Evolutionary conservation across 2,888 invertebrate genomes (phyloP).

Genomic region (Lycia hirtaria): DNA sequence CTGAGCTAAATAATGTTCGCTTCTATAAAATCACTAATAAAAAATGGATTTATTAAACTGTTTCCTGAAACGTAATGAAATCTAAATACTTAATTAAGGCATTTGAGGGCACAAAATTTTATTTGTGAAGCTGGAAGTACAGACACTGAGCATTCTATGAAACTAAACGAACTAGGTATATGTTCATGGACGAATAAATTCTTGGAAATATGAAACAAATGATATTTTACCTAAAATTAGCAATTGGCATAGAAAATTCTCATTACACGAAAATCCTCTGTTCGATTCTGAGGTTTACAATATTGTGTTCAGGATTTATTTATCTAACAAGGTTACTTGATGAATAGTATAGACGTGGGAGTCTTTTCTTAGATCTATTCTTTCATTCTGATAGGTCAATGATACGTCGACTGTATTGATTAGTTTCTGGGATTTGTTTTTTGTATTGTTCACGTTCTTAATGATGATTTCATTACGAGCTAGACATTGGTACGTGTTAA

Average conservation of each 20-base stretch:
- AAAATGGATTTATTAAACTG: too few relatives aligned
- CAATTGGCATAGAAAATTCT: background rate
- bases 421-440: slow-evolving; percentile 1
- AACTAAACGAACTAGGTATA: too few relatives aligned
- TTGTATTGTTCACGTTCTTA: background rate
- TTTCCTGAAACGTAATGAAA: too few relatives aligned
- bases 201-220: too few relatives aligned
- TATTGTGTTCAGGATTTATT: slow-evolving; percentile 62
- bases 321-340: slow-evolving; percentile 49
- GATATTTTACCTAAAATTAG: background rate
- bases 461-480: background rate
- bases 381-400: slow-evolving; percentile 8
- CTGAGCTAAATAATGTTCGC: too few relatives aligned
- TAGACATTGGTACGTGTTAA: background rate
- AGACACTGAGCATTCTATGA: too few relatives aligned
- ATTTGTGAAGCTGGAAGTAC: too few relatives aligned
- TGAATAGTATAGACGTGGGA: slow-evolving; percentile 16
- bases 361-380: slow-evolving; percentile 15
- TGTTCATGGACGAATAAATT: too few relatives aligned
- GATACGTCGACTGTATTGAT: slow-evolving; percentile 12
- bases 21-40: too few relatives aligned
- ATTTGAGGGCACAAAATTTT: too few relatives aligned
- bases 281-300: background rate
- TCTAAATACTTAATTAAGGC: too few relatives aligned
- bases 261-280: background rate